Evolutionary conservation across 2,888 invertebrate genomes (phyloP).

Genomic region (Megamerina dolium): DNA sequence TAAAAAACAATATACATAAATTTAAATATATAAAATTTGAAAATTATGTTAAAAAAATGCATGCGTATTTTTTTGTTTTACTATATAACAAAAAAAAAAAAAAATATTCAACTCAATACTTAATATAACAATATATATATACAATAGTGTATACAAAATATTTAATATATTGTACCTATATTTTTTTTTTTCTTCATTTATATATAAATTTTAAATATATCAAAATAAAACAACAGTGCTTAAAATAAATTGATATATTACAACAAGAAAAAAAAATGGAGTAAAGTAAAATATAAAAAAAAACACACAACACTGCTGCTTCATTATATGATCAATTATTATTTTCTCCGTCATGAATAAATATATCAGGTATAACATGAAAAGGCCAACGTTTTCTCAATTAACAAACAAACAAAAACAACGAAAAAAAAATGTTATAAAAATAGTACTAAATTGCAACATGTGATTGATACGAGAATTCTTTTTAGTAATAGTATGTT

Average conservation of each 20-base stretch:
- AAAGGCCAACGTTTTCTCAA: constrained; percentile 6
- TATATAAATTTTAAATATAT: too few relatives aligned
- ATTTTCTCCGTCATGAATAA: background rate
- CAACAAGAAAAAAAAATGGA: background rate
- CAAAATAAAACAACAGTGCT: too few relatives aligned
- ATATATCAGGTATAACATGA: background rate
- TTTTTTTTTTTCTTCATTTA: too few relatives aligned
- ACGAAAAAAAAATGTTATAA: constrained; percentile 4
- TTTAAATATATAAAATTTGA: background rate
- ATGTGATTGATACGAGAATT: too few relatives aligned
- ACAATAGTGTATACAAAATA: background rate
- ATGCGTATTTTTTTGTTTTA: constrained; percentile 34
- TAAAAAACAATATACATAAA: too few relatives aligned
- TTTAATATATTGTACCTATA: constrained; percentile 4
- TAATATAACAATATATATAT: constrained; percentile 13
- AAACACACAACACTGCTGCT: background rate
- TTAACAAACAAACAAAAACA: constrained; percentile 3
- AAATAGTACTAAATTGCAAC: too few relatives aligned
- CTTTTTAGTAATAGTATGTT: too few relatives aligned
- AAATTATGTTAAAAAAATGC: constrained; percentile 28
- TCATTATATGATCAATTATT: too few relatives aligned
- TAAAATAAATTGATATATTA: too few relatives aligned
- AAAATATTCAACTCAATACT: constrained; percentile 9
- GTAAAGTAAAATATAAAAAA: background rate
- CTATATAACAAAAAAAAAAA: too few relatives aligned